phyloP scores from a whole-genome alignment of 2,888 invertebrate species.

The Molorchus minor region DNA sequence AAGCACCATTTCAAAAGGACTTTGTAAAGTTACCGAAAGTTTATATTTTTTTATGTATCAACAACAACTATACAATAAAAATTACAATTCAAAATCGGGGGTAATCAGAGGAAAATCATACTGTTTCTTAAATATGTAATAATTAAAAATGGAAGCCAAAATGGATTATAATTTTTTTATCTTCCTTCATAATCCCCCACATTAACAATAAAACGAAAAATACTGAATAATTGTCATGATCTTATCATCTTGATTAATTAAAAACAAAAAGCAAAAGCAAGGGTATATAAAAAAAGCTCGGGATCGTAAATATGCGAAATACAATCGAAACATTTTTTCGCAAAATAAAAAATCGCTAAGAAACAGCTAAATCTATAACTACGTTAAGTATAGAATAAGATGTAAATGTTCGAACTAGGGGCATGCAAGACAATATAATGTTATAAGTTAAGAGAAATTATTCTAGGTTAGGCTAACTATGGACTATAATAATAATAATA shows the following conservation, averaged over 20 bases:
- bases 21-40: constrained; percentile 46
- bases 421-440: constrained; percentile 61
- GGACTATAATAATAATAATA: constrained; percentile 60
- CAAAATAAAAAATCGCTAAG: constrained; percentile 45
- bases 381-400: constrained; percentile 60
- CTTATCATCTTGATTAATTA: constrained; percentile 43
- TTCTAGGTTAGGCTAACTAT: constrained; percentile 62
- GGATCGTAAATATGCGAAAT: constrained; percentile 29
- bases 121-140: constrained; percentile 44
- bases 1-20: constrained; percentile 46
- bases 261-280: constrained; percentile 42
- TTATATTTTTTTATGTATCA: constrained; percentile 46
- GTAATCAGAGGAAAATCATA: constrained; percentile 46
- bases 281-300: constrained; percentile 36
- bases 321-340: constrained; percentile 24
- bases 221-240: constrained; percentile 47
- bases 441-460: constrained; percentile 61
- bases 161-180: constrained; percentile 50
- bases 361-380: constrained; percentile 60
- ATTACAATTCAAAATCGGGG: constrained; percentile 41
- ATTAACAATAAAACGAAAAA: constrained; percentile 43
- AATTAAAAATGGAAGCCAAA: constrained; percentile 58
- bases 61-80: constrained; percentile 54
- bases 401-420: constrained; percentile 57
- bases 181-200: constrained; percentile 41